A percentile compares a stretch with the other conserved stretches of the same genome.
Conservation (phyloP, 2,797 vertebrate genomes). For the Crocidura indochinensis region DNA sequence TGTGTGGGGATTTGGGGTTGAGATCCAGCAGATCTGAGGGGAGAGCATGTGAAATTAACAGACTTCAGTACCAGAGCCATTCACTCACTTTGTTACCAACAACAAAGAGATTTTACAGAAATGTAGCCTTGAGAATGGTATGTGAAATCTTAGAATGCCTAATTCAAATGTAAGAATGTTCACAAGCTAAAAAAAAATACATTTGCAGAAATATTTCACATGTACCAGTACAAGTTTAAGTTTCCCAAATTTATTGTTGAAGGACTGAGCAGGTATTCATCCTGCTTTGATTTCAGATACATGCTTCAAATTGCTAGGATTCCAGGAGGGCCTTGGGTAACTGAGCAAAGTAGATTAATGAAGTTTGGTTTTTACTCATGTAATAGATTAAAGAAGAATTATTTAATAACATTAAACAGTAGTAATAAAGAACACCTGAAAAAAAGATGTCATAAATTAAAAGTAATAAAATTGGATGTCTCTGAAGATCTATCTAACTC, state of each 20-base stretch:
- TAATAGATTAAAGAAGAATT: slow-evolving; percentile 57
- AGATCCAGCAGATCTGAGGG: not conserved
- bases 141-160: slow-evolving; percentile 14
- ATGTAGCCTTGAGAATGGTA: not conserved
- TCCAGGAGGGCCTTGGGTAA: slow-evolving; percentile 43
- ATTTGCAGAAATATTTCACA: slow-evolving; percentile 16
- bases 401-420: slow-evolving; percentile 59
- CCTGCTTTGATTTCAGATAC: slow-evolving; percentile 35
- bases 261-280: slow-evolving; percentile 8
- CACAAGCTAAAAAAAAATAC: slow-evolving; percentile 23
- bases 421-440: slow-evolving; percentile 39
- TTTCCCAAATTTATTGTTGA: slow-evolving; percentile 32
- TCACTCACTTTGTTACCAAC: not conserved
- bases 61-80: not conserved
- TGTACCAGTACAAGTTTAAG: not conserved
- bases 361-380: slow-evolving; percentile 28
- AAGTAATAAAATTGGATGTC: slow-evolving; percentile 37
- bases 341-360: slow-evolving; percentile 24
- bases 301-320: slow-evolving; percentile 45
- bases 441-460: slow-evolving; percentile 66
- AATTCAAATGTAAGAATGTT: not conserved
- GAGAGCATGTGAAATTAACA: not conserved
- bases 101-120: slow-evolving; percentile 51
- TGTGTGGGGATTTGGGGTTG: not conserved
- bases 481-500: slow-evolving; percentile 42